Percentiles rank a stretch among this genome's conserved stretches.
These are phyloP conservation scores for Volucella inanis DNA, from an alignment of 2,888 invertebrate species.

Conservation along the genomic window DNA sequence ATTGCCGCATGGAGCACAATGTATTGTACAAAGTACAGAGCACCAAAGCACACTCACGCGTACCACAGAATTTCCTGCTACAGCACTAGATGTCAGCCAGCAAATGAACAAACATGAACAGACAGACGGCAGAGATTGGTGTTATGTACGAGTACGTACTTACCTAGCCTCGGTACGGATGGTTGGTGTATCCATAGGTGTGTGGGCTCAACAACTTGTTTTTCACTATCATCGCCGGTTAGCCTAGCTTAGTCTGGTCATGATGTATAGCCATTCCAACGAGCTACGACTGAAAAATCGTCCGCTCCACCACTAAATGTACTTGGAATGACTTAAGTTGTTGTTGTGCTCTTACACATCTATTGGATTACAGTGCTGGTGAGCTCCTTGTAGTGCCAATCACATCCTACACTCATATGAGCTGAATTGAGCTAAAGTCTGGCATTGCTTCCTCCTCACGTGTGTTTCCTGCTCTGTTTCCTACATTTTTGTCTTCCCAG, in stretches of 20 bases:
- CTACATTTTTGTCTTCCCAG: conserved; percentile 29
- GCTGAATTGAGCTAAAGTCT: conserved; percentile 20
- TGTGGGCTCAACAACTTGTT: conserved; percentile 75
- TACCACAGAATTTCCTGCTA: neutral
- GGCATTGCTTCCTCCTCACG: conserved; percentile 37
- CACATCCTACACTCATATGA: conserved; percentile 67
- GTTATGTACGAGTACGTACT: conserved; percentile 28
- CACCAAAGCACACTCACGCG: conserved; percentile 21
- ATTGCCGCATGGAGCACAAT: conserved; percentile 44
- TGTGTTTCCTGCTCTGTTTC: conserved; percentile 65
- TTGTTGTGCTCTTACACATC: conserved; percentile 34
- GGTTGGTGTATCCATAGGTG: conserved; percentile 69
- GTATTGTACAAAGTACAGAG: neutral
- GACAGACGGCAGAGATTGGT: conserved; percentile 71
- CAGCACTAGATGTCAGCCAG: conserved; percentile 65
- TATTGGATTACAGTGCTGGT: conserved; percentile 44
- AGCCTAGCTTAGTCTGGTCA: conserved; percentile 2
- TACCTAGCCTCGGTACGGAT: conserved; percentile 42
- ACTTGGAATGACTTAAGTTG: neutral
- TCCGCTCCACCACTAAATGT: neutral
- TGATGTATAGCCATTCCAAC: conserved; percentile 60
- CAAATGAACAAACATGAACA: conserved; percentile 73
- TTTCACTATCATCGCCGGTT: conserved; percentile 65
- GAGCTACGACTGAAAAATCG: conserved; percentile 42
- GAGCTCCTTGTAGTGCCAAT: conserved; percentile 70